Percentiles rank a stretch among this genome's conserved stretches.
phyloP scores from a whole-genome alignment of 2,113 vertebrate genomes.

The Salvelinus namaycush region DNA sequence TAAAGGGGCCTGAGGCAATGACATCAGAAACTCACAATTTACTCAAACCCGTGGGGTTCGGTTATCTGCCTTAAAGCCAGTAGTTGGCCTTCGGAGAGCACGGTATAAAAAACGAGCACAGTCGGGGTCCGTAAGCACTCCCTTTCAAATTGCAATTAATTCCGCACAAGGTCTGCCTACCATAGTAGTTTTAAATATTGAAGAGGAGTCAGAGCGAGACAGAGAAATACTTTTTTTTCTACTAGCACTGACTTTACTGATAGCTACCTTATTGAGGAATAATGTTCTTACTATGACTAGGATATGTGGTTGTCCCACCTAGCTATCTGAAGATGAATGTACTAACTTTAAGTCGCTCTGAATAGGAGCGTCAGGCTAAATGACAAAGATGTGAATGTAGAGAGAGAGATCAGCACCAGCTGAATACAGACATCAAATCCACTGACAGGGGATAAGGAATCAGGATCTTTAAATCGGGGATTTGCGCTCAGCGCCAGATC shows the following conservation, averaged over 20 bases:
- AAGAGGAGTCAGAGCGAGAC: neutral
- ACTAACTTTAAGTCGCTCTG: no score
- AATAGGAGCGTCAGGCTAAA: no score
- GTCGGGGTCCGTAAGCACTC: neutral
- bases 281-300: no score
- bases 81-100: no score
- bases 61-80: neutral
- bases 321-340: no score
- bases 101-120: neutral
- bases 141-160: constrained; percentile 14
- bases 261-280: no score
- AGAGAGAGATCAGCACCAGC: neutral
- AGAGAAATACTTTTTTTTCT: no score
- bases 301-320: no score
- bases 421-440: constrained; percentile 18
- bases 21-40: neutral
- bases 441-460: neutral
- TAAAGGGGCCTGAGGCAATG: constrained; percentile 4
- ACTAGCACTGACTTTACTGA: no score
- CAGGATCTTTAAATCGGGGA: constrained; percentile 23
- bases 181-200: constrained; percentile 9
- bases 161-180: constrained; percentile 9
- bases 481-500: neutral
- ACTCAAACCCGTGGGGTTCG: neutral
- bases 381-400: no score